These are phyloP conservation scores for Pluvianellus socialis DNA, from an alignment of 2,113 vertebrate species.

Conservation along the genomic window DNA sequence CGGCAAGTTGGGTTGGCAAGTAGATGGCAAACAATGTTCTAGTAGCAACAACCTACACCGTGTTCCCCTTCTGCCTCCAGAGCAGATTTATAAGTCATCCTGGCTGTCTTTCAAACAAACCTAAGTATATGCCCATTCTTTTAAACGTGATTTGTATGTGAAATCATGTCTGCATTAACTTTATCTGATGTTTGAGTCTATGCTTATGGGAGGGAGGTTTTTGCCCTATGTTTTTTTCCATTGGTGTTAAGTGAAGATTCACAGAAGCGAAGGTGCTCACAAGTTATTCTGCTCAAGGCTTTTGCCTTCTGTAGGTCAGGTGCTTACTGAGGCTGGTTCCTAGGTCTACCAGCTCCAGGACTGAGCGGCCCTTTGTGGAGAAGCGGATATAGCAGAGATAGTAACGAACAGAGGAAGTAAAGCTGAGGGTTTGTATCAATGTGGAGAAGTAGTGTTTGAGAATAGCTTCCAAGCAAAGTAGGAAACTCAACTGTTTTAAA, in stretches of 20 bases:
- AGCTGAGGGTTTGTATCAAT: background rate
- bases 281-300: background rate
- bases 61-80: background rate
- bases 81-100: background rate
- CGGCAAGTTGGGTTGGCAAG: background rate
- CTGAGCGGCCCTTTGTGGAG: background rate
- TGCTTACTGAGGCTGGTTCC: background rate
- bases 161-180: background rate
- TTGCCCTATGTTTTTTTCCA: background rate
- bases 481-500: background rate
- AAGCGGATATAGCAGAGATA: background rate
- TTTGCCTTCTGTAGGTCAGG: background rate
- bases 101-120: background rate
- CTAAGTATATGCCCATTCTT: background rate
- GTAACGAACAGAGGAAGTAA: background rate
- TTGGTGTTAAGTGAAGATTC: background rate
- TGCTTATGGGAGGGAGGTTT: background rate
- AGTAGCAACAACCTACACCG: background rate
- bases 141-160: background rate
- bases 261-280: background rate
- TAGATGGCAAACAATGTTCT: background rate
- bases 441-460: background rate
- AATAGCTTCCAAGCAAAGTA: background rate
- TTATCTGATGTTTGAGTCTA: background rate
- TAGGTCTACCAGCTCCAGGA: background rate